A percentile compares a stretch with the other conserved stretches of the same genome.
Conservation (phyloP, 2,797 vertebrate species). For the Vipera ursinii region DNA sequence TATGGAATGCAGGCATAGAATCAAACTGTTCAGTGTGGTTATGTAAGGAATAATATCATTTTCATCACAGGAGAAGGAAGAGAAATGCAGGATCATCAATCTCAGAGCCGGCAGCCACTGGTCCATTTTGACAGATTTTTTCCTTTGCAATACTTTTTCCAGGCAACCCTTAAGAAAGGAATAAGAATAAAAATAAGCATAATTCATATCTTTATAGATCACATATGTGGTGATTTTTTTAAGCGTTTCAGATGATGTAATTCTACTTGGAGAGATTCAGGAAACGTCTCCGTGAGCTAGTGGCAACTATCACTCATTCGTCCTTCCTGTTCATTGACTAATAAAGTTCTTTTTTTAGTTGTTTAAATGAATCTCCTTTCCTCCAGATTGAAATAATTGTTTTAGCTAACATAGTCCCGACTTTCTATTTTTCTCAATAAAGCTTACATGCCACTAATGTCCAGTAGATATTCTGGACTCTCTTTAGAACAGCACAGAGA, state of each 20-base stretch:
- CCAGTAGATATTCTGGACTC: not conserved
- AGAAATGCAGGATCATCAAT: not conserved
- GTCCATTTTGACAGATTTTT: not conserved
- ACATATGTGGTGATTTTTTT: not conserved
- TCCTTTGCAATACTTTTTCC: not conserved
- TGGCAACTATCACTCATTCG: not conserved
- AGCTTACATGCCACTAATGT: not conserved
- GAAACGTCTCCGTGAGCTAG: not conserved
- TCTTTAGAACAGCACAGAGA: not conserved
- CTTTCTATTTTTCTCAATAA: not conserved
- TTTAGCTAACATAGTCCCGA: not conserved
- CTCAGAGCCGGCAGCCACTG: not conserved
- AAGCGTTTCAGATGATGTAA: not conserved
- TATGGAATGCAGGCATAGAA: not conserved
- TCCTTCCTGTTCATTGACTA: not conserved
- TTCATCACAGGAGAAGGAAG: not conserved
- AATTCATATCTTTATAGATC: not conserved
- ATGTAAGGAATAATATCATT: not conserved
- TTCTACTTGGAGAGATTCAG: not conserved
- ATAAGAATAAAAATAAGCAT: not conserved
- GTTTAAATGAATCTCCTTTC: not conserved
- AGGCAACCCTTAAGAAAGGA: not conserved
- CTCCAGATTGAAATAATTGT: not conserved
- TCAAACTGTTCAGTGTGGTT: not conserved
- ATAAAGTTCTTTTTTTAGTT: not conserved